Conservation (phyloP, 2,113 vertebrate genomes). For the Mugil cephalus region DNA sequence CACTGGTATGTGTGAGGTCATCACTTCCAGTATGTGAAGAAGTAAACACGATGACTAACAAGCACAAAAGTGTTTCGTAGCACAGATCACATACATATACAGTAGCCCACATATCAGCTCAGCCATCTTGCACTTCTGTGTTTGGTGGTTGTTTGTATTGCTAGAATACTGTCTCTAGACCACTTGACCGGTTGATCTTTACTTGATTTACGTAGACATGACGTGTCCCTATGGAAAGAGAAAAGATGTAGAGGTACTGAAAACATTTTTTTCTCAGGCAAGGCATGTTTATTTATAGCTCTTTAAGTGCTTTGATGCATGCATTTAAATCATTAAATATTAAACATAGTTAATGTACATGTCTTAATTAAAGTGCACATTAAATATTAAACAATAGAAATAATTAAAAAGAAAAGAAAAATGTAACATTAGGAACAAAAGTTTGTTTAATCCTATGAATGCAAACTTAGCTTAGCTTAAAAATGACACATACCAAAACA, state of each 20-base stretch:
- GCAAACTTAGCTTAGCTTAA: too few species aligned
- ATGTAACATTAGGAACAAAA: too few species aligned
- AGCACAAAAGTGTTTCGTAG: slow-evolving; percentile 14
- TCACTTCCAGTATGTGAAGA: slow-evolving; percentile 41
- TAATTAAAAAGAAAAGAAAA: too few species aligned
- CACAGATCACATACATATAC: neutral
- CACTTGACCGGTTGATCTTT: neutral
- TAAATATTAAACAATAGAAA: too few species aligned
- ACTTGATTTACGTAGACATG: slow-evolving; percentile 5
- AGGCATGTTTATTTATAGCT: neutral
- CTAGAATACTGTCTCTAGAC: neutral
- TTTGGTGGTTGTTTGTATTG: neutral
- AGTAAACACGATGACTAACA: slow-evolving; percentile 48
- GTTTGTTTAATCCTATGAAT: too few species aligned
- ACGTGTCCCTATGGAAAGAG: neutral
- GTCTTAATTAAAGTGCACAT: slow-evolving; percentile 1
- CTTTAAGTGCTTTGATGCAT: neutral
- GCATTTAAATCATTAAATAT: neutral
- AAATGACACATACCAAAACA: too few species aligned
- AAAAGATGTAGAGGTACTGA: neutral
- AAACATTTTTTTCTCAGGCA: neutral
- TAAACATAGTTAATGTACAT: neutral
- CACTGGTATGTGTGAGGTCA: slow-evolving; percentile 42
- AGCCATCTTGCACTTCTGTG: slow-evolving; percentile 5
- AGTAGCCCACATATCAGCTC: neutral